These are phyloP conservation scores for Pomatorhinus ruficollis DNA, from an alignment of 2,113 vertebrate genomes.

Conservation along the genomic window DNA sequence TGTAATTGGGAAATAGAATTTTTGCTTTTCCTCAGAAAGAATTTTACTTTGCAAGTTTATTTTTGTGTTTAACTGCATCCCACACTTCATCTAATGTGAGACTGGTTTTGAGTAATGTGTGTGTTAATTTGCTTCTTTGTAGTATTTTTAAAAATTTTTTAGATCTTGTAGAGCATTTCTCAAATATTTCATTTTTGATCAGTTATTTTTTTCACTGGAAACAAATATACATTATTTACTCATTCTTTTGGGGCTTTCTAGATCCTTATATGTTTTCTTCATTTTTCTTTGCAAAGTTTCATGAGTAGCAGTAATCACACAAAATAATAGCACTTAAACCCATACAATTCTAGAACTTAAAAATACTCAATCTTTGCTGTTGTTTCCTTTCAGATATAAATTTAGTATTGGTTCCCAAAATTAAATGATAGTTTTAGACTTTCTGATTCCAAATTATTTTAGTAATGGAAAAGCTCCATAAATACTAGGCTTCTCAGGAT, in stretches of 20 bases:
- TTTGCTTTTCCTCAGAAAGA: not conserved
- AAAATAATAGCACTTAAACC: not conserved
- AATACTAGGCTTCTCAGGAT: not conserved
- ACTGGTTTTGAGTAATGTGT: not conserved
- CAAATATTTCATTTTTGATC: not conserved
- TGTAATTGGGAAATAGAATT: not conserved
- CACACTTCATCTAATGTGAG: not conserved
- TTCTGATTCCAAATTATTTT: not conserved
- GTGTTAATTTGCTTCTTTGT: not conserved
- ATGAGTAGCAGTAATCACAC: not conserved
- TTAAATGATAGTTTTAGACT: not conserved
- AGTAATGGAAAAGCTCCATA: constrained; percentile 33
- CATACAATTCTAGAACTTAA: not conserved
- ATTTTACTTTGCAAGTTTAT: not conserved
- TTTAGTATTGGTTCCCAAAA: not conserved
- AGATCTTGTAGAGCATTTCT: not conserved
- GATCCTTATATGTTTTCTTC: not conserved
- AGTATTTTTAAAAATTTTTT: not conserved
- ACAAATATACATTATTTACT: not conserved
- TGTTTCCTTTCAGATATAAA: not conserved
- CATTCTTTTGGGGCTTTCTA: not conserved
- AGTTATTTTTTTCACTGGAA: not conserved
- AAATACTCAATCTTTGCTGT: not conserved
- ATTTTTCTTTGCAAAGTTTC: not conserved
- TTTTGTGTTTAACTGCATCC: not conserved